Conservation (phyloP, 2,888 invertebrate genomes). For the Rutpela maculata region DNA sequence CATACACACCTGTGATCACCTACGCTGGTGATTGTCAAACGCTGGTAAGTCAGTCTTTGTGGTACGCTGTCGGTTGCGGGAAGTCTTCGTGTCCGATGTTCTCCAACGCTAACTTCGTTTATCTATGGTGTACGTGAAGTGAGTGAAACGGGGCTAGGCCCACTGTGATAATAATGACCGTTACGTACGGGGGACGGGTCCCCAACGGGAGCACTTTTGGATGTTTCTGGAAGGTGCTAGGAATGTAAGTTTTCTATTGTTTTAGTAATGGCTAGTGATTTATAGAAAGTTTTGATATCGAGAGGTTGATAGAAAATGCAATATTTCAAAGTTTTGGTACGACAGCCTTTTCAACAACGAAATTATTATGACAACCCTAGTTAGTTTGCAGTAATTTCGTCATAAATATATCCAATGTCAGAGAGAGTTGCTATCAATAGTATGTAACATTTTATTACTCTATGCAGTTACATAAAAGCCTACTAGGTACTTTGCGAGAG, state of each 20-base stretch:
- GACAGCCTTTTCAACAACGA: no score
- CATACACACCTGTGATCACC: slow-evolving; percentile 58
- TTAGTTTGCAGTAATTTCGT: no score
- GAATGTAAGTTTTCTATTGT: slow-evolving; percentile 65
- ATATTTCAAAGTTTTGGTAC: no score
- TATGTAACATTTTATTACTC: no score
- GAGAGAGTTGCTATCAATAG: no score
- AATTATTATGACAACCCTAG: no score
- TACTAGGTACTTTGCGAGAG: no score
- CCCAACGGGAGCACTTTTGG: slow-evolving; percentile 95
- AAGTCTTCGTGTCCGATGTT: slow-evolving; percentile 44
- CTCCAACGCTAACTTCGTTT: slow-evolving; percentile 34
- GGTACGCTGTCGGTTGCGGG: slow-evolving; percentile 42
- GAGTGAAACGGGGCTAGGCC: slow-evolving; percentile 52
- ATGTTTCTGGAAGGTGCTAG: slow-evolving; percentile 87
- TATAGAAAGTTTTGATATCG: background rate
- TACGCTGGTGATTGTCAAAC: slow-evolving; percentile 54
- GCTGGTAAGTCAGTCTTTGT: slow-evolving; percentile 51
- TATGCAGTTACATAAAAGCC: no score
- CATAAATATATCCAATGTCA: no score
- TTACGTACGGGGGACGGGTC: slow-evolving; percentile 92
- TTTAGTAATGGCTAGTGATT: background rate
- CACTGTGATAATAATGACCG: slow-evolving; percentile 80
- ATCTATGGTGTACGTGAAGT: slow-evolving; percentile 53
- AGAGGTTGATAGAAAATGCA: background rate